Conservation (phyloP, 2,113 vertebrate species). For the Spea bombifrons region DNA sequence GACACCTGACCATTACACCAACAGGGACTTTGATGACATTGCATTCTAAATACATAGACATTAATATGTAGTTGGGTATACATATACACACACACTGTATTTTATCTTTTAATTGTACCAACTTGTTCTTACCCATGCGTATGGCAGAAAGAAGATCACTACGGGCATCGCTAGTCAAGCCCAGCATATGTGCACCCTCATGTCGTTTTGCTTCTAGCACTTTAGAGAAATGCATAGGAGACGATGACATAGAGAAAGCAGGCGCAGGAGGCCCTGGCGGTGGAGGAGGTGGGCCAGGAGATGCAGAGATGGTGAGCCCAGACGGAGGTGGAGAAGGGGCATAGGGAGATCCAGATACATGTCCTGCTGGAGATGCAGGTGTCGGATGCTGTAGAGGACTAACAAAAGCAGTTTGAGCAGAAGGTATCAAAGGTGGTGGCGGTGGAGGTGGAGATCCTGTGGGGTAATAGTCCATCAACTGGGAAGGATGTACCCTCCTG, state of each 20-base stretch:
- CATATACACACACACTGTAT: no score
- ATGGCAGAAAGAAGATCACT: constrained; percentile 96
- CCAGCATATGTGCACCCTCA: constrained; percentile 59
- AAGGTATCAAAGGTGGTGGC: constrained; percentile 85
- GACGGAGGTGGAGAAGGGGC: constrained; percentile 66
- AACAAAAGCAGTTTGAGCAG: constrained; percentile 90
- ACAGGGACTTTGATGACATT: no score
- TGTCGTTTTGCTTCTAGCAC: constrained; percentile 61
- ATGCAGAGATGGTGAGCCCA: constrained; percentile 76
- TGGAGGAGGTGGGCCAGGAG: constrained; percentile 83
- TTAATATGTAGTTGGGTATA: no score
- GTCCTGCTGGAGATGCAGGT: constrained; percentile 65
- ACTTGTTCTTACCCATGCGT: constrained; percentile 83
- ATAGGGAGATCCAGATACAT: constrained; percentile 62
- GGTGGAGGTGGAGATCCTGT: constrained; percentile 81
- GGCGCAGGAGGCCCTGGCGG: constrained; percentile 75
- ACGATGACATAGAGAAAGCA: constrained; percentile 69
- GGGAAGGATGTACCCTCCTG: constrained; percentile 71
- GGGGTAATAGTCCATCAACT: constrained; percentile 84
- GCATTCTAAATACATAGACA: no score
- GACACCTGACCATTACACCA: no score
- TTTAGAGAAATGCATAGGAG: constrained; percentile 73
- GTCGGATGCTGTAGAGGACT: constrained; percentile 80
- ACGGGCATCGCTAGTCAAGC: constrained; percentile 75
- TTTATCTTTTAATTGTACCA: background rate